phyloP scores from a whole-genome alignment of 2,888 invertebrate genomes.

The Empis stercorea region DNA sequence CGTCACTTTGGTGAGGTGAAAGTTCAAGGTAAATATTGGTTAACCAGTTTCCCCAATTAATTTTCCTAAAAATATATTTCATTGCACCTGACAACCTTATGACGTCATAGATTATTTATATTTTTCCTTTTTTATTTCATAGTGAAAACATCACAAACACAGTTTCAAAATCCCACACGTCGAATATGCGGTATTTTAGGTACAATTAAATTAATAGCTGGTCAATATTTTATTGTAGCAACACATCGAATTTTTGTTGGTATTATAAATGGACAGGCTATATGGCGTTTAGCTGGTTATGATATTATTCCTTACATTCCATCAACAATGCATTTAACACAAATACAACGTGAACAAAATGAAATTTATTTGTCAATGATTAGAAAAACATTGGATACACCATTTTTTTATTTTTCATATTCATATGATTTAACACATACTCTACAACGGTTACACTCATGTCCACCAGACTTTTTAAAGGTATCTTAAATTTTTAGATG shows the following conservation, averaged over 20 bases:
- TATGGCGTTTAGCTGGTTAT: conserved; percentile 66
- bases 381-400: conserved; percentile 65
- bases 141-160: conserved; percentile 49
- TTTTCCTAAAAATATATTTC: background rate
- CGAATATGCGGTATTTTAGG: conserved; percentile 84
- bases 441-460: conserved; percentile 74
- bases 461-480: conserved; percentile 68
- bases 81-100: background rate
- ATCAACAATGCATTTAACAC: conserved; percentile 71
- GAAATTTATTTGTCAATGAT: conserved; percentile 74
- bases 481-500: conserved; percentile 26
- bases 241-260: conserved; percentile 71
- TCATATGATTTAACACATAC: conserved; percentile 88
- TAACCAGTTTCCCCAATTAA: background rate
- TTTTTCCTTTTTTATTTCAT: conserved; percentile 5
- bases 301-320: conserved; percentile 78
- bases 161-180: conserved; percentile 45
- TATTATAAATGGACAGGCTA: conserved; percentile 61
- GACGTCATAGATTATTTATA: background rate
- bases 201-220: conserved; percentile 68
- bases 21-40: conserved; percentile 47
- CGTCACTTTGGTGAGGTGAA: conserved; percentile 60
- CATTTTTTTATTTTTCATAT: conserved; percentile 87
- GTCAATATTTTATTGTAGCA: conserved; percentile 77
- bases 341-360: conserved; percentile 73